Conservation (phyloP, 2,797 vertebrate species). For the Thunnus albacares region DNA sequence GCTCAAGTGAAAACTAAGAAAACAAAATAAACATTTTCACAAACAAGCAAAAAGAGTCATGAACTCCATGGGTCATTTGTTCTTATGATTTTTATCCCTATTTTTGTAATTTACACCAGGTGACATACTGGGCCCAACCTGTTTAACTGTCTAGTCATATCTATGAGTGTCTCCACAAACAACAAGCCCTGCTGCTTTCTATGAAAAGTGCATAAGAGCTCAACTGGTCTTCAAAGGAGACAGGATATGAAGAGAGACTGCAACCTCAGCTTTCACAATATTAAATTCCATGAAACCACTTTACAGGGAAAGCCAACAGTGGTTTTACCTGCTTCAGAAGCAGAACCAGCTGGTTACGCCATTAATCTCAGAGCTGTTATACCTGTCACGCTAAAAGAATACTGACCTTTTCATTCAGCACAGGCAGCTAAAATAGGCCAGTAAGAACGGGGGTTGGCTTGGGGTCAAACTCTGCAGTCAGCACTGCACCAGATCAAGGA, state of each 20-base stretch:
- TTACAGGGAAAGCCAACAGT: not conserved
- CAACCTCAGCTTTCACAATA: not conserved
- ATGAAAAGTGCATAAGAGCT: not conserved
- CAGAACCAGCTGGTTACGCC: accelerated
- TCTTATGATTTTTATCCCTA: not conserved
- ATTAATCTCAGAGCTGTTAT: not conserved
- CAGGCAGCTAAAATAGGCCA: not conserved
- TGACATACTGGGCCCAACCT: too few relatives aligned
- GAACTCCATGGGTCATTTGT: not conserved
- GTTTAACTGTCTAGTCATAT: too few relatives aligned
- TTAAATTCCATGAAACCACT: not conserved
- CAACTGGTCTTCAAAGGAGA: not conserved
- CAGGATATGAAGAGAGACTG: too few relatives aligned
- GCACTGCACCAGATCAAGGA: not conserved
- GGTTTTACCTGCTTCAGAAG: not conserved
- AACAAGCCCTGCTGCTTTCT: too few relatives aligned
- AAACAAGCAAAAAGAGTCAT: too few relatives aligned
- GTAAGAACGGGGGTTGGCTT: too few relatives aligned
- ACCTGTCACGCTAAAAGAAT: not conserved
- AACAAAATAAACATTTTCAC: too few relatives aligned
- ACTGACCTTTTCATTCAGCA: not conserved
- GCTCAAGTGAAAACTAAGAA: too few relatives aligned
- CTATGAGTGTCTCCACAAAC: not conserved
- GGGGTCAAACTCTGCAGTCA: not conserved
- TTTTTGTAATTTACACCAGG: too few relatives aligned